phyloP scores from a whole-genome alignment of 2,113 vertebrate species.

The Panthera tigris region DNA sequence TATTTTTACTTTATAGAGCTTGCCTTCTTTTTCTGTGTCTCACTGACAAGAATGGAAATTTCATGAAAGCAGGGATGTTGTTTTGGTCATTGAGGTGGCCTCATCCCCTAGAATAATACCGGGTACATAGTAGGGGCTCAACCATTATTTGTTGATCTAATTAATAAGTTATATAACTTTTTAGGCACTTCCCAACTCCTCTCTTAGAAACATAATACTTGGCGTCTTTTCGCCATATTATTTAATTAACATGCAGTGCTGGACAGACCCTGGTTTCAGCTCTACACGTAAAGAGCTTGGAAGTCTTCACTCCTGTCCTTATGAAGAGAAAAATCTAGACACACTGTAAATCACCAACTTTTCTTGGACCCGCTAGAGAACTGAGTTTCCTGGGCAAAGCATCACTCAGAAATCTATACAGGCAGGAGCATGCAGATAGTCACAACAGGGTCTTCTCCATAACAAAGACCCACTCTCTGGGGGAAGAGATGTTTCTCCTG shows the following conservation, averaged over 20 bases:
- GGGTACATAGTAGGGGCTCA: not conserved
- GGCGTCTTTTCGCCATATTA: not conserved
- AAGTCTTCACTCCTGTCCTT: not conserved
- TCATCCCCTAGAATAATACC: not conserved
- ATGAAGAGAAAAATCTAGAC: not conserved
- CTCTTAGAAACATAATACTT: not conserved
- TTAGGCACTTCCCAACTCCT: not conserved
- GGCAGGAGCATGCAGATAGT: not conserved
- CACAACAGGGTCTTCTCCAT: not conserved
- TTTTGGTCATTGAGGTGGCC: not conserved
- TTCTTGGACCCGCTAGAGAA: not conserved
- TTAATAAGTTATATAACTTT: not conserved
- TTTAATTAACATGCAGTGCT: not conserved
- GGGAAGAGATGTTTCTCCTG: not conserved
- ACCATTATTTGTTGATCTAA: conserved; percentile 22
- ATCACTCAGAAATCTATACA: not conserved
- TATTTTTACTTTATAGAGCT: not conserved
- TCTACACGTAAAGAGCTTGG: not conserved
- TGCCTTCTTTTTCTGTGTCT: not conserved
- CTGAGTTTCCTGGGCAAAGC: not conserved
- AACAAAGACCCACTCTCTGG: not conserved
- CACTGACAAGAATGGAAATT: not conserved
- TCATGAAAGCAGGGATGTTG: not conserved
- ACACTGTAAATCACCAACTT: not conserved
- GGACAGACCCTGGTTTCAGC: not conserved